Conservation (phyloP, 2,113 vertebrate genomes). For the Coptodon bakossiorum region DNA sequence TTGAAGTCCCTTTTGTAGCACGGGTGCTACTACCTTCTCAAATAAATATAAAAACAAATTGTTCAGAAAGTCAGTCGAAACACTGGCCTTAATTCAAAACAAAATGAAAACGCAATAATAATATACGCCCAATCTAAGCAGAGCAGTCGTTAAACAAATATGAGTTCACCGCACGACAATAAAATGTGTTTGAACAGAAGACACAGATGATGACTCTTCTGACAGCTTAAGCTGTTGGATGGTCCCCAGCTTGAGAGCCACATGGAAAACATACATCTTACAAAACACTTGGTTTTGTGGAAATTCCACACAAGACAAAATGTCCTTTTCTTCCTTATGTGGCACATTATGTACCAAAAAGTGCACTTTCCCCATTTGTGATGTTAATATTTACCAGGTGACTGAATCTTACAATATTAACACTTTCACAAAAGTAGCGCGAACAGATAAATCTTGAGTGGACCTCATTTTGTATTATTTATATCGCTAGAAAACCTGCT, state of each 20-base stretch:
- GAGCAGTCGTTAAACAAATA: conserved; percentile 17
- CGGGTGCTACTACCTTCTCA: background rate
- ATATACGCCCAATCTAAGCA: background rate
- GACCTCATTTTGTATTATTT: background rate
- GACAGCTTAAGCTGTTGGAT: conserved; percentile 28
- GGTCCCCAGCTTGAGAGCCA: background rate
- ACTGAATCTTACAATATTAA: background rate
- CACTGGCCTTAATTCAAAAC: background rate
- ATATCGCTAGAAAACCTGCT: background rate
- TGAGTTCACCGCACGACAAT: background rate
- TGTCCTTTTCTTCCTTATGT: background rate
- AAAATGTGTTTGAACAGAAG: conserved; percentile 14
- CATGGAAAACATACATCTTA: conserved; percentile 32
- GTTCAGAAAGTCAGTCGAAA: background rate
- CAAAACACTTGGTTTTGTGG: conserved; percentile 1
- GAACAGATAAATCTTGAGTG: background rate
- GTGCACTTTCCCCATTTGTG: background rate
- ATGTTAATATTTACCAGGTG: background rate
- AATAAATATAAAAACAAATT: background rate
- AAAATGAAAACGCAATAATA: background rate
- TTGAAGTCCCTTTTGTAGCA: background rate
- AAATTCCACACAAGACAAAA: conserved; percentile 1
- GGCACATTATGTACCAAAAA: background rate
- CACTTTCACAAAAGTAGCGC: background rate
- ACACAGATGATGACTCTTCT: background rate